A percentile compares a stretch with the other conserved stretches of the same genome.
Conservation (phyloP, 2,888 invertebrate genomes). For the Morpho helenor region DNA sequence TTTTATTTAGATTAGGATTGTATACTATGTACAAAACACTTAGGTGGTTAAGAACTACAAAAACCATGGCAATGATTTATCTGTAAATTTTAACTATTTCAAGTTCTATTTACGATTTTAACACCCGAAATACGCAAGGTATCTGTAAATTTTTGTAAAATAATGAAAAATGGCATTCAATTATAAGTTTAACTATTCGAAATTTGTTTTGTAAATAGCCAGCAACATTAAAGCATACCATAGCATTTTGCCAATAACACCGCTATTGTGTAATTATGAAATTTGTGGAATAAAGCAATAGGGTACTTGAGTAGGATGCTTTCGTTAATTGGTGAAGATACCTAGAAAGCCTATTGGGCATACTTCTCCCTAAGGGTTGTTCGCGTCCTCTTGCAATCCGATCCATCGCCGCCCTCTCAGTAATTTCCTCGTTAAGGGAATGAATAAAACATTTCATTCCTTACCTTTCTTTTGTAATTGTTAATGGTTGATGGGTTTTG, state of each 20-base stretch:
- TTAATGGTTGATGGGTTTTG: slow-evolving; percentile 76
- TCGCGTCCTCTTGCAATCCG: slow-evolving; percentile 69
- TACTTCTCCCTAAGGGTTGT: slow-evolving; percentile 68
- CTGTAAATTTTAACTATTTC: too few species aligned
- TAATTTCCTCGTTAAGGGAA: slow-evolving; percentile 78
- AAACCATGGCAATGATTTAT: too few species aligned
- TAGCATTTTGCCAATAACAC: slow-evolving; percentile 8
- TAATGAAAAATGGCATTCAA: too few species aligned
- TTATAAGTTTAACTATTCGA: too few species aligned
- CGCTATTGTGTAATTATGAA: slow-evolving; percentile 17
- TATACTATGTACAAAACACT: too few species aligned
- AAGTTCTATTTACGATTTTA: too few species aligned
- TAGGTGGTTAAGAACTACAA: too few species aligned
- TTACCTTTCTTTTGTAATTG: slow-evolving; percentile 77
- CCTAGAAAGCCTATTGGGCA: slow-evolving; percentile 66
- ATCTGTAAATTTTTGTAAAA: too few species aligned
- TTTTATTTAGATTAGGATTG: too few species aligned
- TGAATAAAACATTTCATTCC: slow-evolving; percentile 79
- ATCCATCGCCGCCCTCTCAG: slow-evolving; percentile 70
- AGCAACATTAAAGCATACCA: slow-evolving; percentile 11
- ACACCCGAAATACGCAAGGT: too few species aligned
- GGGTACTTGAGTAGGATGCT: slow-evolving; percentile 40
- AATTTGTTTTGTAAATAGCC: neutral
- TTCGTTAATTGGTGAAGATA: slow-evolving; percentile 65
- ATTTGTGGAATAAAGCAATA: slow-evolving; percentile 27